Conservation (phyloP, 2,888 invertebrate species). For the Eupelmus urozonus region DNA sequence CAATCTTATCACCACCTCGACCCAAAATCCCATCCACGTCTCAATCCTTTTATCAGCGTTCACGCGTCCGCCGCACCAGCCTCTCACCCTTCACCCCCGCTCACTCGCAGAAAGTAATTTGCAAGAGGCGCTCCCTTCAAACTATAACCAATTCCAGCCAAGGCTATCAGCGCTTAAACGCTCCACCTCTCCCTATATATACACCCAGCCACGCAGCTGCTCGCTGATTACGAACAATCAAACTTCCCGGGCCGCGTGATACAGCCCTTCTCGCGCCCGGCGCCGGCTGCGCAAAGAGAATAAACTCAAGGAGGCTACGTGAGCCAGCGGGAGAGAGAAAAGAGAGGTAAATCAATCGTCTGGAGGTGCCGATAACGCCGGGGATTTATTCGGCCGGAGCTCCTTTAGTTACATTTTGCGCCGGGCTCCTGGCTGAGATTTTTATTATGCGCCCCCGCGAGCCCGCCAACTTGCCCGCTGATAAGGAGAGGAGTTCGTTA, state of each 20-base stretch:
- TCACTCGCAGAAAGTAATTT: conserved; percentile 40
- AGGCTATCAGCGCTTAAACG: conserved; percentile 9
- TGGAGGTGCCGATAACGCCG: conserved; percentile 60
- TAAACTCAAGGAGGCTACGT: neutral
- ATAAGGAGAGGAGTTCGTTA: no score
- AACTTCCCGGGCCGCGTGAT: no score
- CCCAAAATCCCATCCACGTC: no score
- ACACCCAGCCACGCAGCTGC: neutral
- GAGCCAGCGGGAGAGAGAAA: conserved; percentile 24
- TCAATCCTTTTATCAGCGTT: neutral
- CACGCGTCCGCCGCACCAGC: neutral
- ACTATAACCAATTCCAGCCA: conserved; percentile 44
- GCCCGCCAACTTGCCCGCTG: no score
- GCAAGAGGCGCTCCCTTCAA: conserved; percentile 19
- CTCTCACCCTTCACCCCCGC: no score
- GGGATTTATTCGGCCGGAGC: conserved; percentile 60
- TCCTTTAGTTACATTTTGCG: conserved; percentile 9
- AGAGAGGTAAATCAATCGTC: conserved; percentile 59
- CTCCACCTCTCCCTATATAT: no score
- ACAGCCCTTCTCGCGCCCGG: neutral
- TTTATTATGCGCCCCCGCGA: neutral
- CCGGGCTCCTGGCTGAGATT: neutral
- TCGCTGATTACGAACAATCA: conserved; percentile 58
- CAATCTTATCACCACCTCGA: no score
- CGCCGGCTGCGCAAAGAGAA: neutral